Evolutionary conservation across 53 echinoderm and acorn worm genomes (phyloP).

Genomic region (Apostichopus leukothele): DNA sequence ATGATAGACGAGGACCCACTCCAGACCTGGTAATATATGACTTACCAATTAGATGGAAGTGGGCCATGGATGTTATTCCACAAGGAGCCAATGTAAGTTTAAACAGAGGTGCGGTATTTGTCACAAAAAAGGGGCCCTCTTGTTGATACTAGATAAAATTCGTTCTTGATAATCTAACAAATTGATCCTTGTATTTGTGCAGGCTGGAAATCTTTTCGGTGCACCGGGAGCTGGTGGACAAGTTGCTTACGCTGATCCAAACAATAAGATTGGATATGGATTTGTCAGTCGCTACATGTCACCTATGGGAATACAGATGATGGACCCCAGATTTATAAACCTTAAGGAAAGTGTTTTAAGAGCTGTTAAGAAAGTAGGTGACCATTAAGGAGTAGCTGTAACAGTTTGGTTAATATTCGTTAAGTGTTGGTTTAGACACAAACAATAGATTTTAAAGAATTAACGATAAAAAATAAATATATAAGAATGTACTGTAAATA

Average conservation of each 20-base stretch:
- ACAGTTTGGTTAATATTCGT: too few relatives aligned
- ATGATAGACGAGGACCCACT: slow-evolving; percentile 3
- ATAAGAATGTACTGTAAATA: too few relatives aligned
- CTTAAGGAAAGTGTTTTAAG: slow-evolving; percentile 5
- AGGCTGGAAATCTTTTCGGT: slow-evolving; percentile 8
- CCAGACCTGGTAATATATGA: neutral
- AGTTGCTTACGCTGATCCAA: slow-evolving; percentile 13
- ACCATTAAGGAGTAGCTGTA: too few relatives aligned
- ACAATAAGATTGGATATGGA: slow-evolving; percentile 10
- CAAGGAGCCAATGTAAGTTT: neutral
- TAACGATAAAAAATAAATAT: too few relatives aligned
- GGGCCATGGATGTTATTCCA: slow-evolving; percentile 2
- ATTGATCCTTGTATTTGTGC: neutral
- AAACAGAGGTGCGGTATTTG: neutral
- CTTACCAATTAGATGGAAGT: slow-evolving; percentile 4
- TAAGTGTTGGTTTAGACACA: too few relatives aligned
- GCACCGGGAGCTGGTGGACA: slow-evolving; percentile 31
- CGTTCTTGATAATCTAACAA: too few relatives aligned
- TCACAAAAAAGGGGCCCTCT: too few relatives aligned
- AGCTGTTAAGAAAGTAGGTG: neutral
- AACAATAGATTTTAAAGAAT: too few relatives aligned
- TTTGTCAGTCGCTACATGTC: slow-evolving; percentile 35
- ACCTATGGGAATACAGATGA: neutral
- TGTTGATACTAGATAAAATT: too few relatives aligned
- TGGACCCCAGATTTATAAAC: neutral